Evolutionary conservation across 2,888 invertebrate species (phyloP).

Genomic region (Eucera pruinosa): DNA sequence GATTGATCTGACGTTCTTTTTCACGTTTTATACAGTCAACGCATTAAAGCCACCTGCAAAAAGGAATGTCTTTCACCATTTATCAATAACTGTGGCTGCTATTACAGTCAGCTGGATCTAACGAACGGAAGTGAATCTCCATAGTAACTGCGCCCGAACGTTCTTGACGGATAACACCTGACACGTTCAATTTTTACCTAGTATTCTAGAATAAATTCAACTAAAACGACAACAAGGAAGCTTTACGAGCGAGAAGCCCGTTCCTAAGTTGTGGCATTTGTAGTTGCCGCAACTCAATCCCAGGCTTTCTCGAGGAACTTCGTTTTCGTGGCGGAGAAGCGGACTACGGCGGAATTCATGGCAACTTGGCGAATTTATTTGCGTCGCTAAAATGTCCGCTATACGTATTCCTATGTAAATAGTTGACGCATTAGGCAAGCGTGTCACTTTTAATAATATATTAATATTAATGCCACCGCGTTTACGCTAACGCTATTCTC

Average conservation of each 20-base stretch:
- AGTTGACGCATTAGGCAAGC: conserved; percentile 50
- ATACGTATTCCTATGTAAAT: conserved; percentile 42
- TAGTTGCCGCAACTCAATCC: conserved; percentile 50
- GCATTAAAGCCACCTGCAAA: too few species aligned
- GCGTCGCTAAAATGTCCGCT: conserved; percentile 34
- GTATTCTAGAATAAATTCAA: conserved; percentile 2
- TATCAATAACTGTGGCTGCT: too few species aligned
- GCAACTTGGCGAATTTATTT: conserved; percentile 53
- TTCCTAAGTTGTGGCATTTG: conserved; percentile 24
- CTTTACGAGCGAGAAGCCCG: neutral
- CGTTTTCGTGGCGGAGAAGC: neutral
- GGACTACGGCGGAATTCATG: conserved; percentile 23
- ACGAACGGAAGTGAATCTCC: too few species aligned
- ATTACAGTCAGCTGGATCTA: too few species aligned
- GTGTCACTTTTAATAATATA: conserved; percentile 53
- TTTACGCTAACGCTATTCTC: conserved; percentile 8
- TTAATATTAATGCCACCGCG: conserved; percentile 52
- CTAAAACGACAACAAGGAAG: neutral
- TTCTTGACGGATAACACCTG: conserved; percentile 3
- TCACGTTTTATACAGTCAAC: too few species aligned
- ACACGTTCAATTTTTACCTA: conserved; percentile 3
- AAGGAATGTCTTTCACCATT: too few species aligned
- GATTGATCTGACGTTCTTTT: too few species aligned
- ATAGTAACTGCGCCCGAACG: too few species aligned
- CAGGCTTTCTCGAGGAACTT: conserved; percentile 28